Percentiles rank a stretch among this genome's conserved stretches.
Conservation (phyloP, 2,113 vertebrate genomes). For the Gorsachius goisagi region DNA sequence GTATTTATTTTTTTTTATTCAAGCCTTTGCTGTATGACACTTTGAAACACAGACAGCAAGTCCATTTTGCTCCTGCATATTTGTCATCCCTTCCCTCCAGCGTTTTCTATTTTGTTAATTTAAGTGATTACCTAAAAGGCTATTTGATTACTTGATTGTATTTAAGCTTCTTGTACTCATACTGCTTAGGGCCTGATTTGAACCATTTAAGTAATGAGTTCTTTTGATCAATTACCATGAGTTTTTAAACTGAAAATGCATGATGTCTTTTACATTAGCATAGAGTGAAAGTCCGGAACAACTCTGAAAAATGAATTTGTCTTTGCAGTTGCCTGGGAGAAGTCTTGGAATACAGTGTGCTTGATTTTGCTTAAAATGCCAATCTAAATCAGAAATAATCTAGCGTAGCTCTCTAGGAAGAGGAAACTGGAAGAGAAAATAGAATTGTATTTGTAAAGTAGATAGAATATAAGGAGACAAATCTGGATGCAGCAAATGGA, state of each 20-base stretch:
- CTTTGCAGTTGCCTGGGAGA: neutral
- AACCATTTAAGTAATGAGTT: neutral
- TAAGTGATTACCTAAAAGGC: neutral
- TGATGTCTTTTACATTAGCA: neutral
- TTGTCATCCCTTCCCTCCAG: neutral
- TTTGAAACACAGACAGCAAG: neutral
- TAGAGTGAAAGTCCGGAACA: neutral
- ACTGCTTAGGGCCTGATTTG: neutral
- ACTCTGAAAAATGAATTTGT: neutral
- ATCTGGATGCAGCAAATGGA: neutral
- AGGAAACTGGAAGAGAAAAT: neutral
- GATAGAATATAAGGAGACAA: neutral
- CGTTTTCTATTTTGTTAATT: neutral
- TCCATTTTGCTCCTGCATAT: accelerated
- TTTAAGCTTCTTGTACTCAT: neutral
- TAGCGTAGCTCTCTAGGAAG: neutral
- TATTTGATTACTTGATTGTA: neutral
- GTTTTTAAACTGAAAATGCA: neutral
- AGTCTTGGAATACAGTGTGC: neutral
- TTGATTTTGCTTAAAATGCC: neutral
- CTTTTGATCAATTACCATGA: neutral
- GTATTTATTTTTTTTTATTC: neutral
- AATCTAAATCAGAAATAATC: neutral
- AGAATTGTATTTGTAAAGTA: neutral
- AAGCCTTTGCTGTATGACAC: neutral